Evolutionary conservation across 2,888 invertebrate genomes (phyloP).

Genomic region (Nowickia ferox): DNA sequence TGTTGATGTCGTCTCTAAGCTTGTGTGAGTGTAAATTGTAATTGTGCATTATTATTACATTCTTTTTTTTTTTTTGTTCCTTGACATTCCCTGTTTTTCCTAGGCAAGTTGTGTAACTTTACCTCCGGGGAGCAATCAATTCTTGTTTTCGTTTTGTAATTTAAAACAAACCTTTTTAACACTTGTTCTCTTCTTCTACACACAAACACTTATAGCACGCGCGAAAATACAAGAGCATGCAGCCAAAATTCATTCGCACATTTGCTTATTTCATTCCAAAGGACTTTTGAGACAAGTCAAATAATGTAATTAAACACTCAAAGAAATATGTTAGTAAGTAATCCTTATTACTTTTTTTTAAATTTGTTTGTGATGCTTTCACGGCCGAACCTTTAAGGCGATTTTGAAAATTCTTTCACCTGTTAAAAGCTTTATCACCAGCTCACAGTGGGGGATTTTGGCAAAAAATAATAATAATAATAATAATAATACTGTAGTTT

Average conservation of each 20-base stretch:
- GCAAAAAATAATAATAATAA: no score
- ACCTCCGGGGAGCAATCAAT: slow-evolving; percentile 81
- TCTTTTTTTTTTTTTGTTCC: not conserved
- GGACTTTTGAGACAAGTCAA: slow-evolving; percentile 35
- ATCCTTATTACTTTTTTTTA: no score
- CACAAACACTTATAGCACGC: not conserved
- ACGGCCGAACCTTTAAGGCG: no score
- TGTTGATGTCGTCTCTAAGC: slow-evolving; percentile 31
- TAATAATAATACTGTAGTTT: no score
- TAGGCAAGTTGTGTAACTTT: slow-evolving; percentile 57
- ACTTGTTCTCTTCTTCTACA: slow-evolving; percentile 58
- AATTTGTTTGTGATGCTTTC: no score
- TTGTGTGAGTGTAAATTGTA: slow-evolving; percentile 41
- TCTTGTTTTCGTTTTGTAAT: slow-evolving; percentile 74
- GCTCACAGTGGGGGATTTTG: no score
- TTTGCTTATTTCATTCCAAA: slow-evolving; percentile 25
- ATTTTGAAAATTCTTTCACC: no score
- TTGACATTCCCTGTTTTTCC: slow-evolving; percentile 42
- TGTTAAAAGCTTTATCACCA: no score
- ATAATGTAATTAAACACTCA: slow-evolving; percentile 38
- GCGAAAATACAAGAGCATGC: not conserved
- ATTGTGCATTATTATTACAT: slow-evolving; percentile 37
- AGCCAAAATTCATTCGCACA: slow-evolving; percentile 16
- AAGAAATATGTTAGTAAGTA: not conserved
- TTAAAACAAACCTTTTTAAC: slow-evolving; percentile 68